Conservation (phyloP, 2,113 vertebrate genomes). For the Oostethus manadensis region DNA sequence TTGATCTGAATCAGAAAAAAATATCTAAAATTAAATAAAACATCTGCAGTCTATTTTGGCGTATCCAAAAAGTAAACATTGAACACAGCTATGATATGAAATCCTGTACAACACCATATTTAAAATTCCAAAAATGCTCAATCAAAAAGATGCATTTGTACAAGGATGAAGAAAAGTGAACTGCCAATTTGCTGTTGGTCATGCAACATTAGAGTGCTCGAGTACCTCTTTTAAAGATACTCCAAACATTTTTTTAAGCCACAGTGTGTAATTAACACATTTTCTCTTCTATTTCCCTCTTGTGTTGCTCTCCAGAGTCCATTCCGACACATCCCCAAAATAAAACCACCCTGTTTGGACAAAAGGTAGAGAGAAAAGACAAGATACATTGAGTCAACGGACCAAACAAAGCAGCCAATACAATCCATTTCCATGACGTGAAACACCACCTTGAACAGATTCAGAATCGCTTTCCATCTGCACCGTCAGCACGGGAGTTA, state of each 20-base stretch:
- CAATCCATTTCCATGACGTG: conserved; percentile 12
- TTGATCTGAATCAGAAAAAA: conserved; percentile 36
- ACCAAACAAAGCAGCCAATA: no score
- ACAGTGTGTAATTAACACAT: conserved; percentile 29
- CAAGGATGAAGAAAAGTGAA: conserved; percentile 53
- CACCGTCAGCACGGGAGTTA: conserved; percentile 30
- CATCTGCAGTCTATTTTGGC: conserved; percentile 77
- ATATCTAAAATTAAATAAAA: conserved; percentile 39
- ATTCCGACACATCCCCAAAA: conserved; percentile 35
- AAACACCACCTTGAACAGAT: conserved; percentile 55
- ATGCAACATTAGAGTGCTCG: conserved; percentile 64
- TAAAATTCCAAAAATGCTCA: conserved; percentile 48
- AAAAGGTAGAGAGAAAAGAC: conserved; percentile 41
- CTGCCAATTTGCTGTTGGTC: conserved; percentile 60
- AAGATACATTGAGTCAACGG: conserved; percentile 20
- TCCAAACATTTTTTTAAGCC: conserved; percentile 42
- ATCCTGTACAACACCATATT: conserved; percentile 53
- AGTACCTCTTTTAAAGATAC: conserved; percentile 62
- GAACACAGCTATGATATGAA: conserved; percentile 50
- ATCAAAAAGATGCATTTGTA: conserved; percentile 50
- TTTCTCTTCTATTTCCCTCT: conserved; percentile 36
- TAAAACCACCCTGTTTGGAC: conserved; percentile 41
- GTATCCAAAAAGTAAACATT: conserved; percentile 70
- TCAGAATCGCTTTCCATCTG: conserved; percentile 28
- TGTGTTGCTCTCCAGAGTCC: conserved; percentile 32